Base-by-base conservation (phyloP, 1,140 invertebrate genomes). In the Lordiphosa clarofinis region DNA sequence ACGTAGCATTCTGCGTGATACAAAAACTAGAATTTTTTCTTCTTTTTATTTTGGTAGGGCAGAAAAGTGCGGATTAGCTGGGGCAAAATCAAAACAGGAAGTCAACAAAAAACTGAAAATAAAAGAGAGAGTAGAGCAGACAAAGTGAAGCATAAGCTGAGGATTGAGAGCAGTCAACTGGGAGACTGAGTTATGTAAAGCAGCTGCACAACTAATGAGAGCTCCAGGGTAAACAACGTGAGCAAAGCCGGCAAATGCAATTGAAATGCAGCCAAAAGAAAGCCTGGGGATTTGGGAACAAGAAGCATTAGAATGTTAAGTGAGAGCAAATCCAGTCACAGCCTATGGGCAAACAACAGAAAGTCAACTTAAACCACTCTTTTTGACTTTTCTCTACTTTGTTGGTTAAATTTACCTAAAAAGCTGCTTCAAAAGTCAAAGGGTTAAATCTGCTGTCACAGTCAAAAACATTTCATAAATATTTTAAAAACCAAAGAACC, bases 141-240 rank as follows among this genome's bases (percentile, higher is more conserved):
- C 49, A 68, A 68, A 68, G 64, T 69, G 65, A 49, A 69, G 64
- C 65, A 69, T 54, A 68, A 69, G 49, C 64, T 56, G 49, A 60
- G 65, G 64, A 69, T 68, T 69, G 47, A 57, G 65, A 53, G 46
- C 63, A 54, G 48, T 58, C 46, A 46, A n/a, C 43, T 31, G 63
- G 63, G 55, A 53, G 36, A 52, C 64, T 58, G 54, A 47, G 63
- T 59, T 67, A 67, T 67, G 63, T 53, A 59, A 67, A 67, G 50
- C 63, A 67, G 52, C 67, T 67, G 64, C 55, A 67, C 50, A 67
- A 67, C 64, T 67, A 67, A 67, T 67, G 55, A 59, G 63, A 55
- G 47, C 58, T 42, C 48, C 31, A 13, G 19, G 59, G 8, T n/a
- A n/a, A n/a, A n/a, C n/a, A n/a, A n/a, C n/a, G n/a, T n/a, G 3